Conservation (phyloP, 2,113 vertebrate genomes). For the Grammomys dolichurus region DNA sequence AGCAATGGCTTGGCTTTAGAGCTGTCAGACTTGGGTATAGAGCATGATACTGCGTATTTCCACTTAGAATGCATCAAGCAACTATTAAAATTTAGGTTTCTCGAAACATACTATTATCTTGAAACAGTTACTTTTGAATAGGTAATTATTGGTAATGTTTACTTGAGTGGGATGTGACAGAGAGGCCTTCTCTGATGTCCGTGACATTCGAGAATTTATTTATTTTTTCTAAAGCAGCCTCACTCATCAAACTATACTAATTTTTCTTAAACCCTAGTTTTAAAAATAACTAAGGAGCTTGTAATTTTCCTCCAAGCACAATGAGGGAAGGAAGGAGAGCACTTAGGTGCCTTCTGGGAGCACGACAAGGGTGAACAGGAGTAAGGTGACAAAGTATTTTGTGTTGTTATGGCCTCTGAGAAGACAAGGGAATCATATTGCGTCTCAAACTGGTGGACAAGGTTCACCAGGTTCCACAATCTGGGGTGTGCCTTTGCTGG, state of each 20-base stretch:
- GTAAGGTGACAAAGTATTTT: not conserved
- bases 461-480: not conserved
- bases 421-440: not conserved
- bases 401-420: not conserved
- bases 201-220: not conserved
- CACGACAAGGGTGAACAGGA: not conserved
- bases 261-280: conserved; percentile 9
- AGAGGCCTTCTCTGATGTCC: not conserved
- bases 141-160: not conserved
- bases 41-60: not conserved
- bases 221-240: not conserved
- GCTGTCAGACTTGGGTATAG: not conserved
- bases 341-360: not conserved
- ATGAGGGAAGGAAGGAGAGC: not conserved
- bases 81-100: not conserved
- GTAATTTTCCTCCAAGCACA: not conserved
- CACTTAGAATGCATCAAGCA: not conserved
- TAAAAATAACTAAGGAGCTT: not conserved
- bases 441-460: conserved; percentile 1
- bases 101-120: not conserved
- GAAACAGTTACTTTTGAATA: not conserved
- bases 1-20: not conserved
- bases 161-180: not conserved
- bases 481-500: not conserved
- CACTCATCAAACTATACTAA: not conserved